Base-by-base conservation (phyloP, 2,888 invertebrate species). In the Melanostoma mellinum region DNA sequence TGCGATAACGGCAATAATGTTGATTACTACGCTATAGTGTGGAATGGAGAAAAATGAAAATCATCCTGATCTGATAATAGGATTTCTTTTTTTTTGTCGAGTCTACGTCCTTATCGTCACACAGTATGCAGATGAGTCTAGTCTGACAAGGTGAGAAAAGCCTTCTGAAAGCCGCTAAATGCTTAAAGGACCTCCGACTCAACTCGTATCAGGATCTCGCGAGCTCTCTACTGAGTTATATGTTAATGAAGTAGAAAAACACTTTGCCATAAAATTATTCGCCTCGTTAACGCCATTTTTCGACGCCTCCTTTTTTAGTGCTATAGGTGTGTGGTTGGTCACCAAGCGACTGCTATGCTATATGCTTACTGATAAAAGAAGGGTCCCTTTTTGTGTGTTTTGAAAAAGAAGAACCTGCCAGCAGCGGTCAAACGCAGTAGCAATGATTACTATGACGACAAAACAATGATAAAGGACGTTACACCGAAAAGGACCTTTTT, bases 161-260 rank as follows among this genome's bases (percentile, higher is more conserved):
- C 67, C 36, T 38, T n/a, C 63, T 63, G 52, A 50, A 74, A 33
- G 35, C 61, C 55, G 9, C 65, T 44, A 52, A 80, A 20, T 20
- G 20, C 20, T 20, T 20, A 20, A 72, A 60, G 48, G 67, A 71
- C 71, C 40, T 48, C 8, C 6, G 36, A 46, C 9, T 48, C 42
- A 6, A 42, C 0, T 58, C 56, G 3, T 30, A 40, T 65, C 61
- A 73, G 60, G 48, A 42, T 46, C 35, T 44, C 60, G 84, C 74
- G 72, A 35, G 42, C 71, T 52, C 42, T 20, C 44, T 52, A 52
- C 68, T n/a, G 55, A 48, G 36, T 9, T 65, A 78, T 67, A 84
- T 84, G 84, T 74, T 84, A 84, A 84, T 84, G 84, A 84, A 84
- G 84, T 84, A 84, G 84, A 84, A 84, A 84, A 84, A 78, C 78